Evolutionary conservation across 2,113 vertebrate species (phyloP).

Genomic region (Noturus placidus): DNA sequence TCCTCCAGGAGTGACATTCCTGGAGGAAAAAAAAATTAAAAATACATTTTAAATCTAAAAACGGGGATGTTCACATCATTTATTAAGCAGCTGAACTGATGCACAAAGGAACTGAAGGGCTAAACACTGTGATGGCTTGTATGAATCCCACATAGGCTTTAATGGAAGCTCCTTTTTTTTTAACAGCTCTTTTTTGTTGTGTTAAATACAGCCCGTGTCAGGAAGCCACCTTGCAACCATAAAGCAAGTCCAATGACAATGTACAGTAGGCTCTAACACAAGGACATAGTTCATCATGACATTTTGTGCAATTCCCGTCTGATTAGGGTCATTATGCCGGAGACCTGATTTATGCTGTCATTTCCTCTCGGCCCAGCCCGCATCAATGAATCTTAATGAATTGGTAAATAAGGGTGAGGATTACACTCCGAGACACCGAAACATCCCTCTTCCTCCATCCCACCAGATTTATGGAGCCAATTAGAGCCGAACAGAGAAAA

Average conservation of each 20-base stretch:
- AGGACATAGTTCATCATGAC: conserved; percentile 99
- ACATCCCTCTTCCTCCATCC: conserved; percentile 99
- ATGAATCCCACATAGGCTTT: conserved; percentile 83
- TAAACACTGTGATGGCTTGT: conserved; percentile 91
- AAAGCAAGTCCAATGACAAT: conserved; percentile 97
- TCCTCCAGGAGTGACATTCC: neutral
- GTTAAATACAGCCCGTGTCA: conserved; percentile 99
- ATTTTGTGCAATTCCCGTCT: conserved; percentile 99
- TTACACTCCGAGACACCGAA: conserved; percentile 99
- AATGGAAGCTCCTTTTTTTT: conserved; percentile 89
- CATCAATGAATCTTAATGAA: conserved; percentile 99
- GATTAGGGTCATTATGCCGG: conserved; percentile 99
- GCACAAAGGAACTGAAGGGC: conserved; percentile 82
- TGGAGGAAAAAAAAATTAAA: conserved; percentile 53
- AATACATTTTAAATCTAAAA: conserved; percentile 33
- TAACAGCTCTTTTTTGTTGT: conserved; percentile 94
- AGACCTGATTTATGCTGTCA: conserved; percentile 99
- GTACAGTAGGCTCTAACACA: conserved; percentile 99
- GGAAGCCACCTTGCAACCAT: conserved; percentile 94
- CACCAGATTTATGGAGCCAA: conserved; percentile 99
- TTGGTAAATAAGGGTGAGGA: conserved; percentile 99
- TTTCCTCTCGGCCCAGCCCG: conserved; percentile 98
- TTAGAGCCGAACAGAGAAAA: conserved; percentile 99
- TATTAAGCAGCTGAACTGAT: conserved; percentile 91
- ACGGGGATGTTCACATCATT: conserved; percentile 56